Evolutionary conservation across 2,113 vertebrate species (phyloP).

Genomic region (Empidonax alnorum): DNA sequence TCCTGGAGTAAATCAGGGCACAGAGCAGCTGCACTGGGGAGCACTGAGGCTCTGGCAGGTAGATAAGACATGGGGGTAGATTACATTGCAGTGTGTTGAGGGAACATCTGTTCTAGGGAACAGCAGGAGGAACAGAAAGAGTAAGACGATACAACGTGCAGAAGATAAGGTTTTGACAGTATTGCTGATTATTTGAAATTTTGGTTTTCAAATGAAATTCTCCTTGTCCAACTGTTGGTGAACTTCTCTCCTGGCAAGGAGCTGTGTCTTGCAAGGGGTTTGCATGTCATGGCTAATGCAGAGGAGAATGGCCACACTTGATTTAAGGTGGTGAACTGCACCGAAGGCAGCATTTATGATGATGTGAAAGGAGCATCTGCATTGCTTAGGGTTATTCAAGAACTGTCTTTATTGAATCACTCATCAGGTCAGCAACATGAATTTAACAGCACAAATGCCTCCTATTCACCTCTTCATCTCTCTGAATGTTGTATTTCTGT

Average conservation of each 20-base stretch:
- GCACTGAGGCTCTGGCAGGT: not conserved
- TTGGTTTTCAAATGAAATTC: not conserved
- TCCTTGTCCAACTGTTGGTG: accelerated
- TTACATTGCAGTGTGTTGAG: not conserved
- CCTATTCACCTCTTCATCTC: not conserved
- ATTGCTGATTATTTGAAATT: not conserved
- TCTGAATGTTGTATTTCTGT: not conserved
- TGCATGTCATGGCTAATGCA: not conserved
- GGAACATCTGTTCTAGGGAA: not conserved
- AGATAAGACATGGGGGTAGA: not conserved
- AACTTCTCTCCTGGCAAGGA: not conserved
- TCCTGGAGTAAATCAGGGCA: not conserved
- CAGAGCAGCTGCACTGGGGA: not conserved
- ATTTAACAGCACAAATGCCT: not conserved
- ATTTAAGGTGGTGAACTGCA: not conserved
- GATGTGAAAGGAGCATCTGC: not conserved
- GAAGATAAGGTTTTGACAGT: not conserved
- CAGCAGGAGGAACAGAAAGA: not conserved
- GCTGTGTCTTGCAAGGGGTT: not conserved
- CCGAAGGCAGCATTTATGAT: not conserved
- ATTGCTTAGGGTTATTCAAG: not conserved
- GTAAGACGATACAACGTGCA: not conserved
- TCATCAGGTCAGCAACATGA: not conserved
- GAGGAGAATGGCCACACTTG: not conserved
- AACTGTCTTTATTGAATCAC: not conserved